A percentile compares a stretch with the other conserved stretches of the same genome.
phyloP scores from a whole-genome alignment of 2,888 invertebrate species.

The Ecdyonurus torrentis region DNA sequence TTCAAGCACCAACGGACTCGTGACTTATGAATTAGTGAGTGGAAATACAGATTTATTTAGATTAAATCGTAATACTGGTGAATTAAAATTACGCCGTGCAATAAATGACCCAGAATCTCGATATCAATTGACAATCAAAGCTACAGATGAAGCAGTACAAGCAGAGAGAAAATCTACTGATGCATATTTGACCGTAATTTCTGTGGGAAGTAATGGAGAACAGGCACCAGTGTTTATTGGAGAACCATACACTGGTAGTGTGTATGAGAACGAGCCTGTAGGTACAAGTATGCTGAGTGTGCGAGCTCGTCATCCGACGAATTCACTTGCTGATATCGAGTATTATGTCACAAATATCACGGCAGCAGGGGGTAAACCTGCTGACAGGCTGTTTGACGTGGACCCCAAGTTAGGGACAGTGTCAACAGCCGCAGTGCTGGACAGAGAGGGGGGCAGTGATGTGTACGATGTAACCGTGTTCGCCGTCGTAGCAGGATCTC shows the following conservation, averaged over 20 bases:
- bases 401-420: slow-evolving; percentile 77
- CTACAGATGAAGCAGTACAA: slow-evolving; percentile 83
- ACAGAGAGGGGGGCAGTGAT: slow-evolving; percentile 67
- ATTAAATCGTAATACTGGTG: slow-evolving; percentile 65
- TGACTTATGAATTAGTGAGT: slow-evolving; percentile 74
- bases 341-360: slow-evolving; percentile 65
- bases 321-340: slow-evolving; percentile 47
- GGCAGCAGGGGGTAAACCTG: slow-evolving; percentile 41
- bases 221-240: slow-evolving; percentile 41
- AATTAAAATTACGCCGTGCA: slow-evolving; percentile 43
- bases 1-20: slow-evolving; percentile 78
- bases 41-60: slow-evolving; percentile 60
- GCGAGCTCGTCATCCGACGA: slow-evolving; percentile 40
- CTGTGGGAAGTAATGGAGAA: slow-evolving; percentile 33
- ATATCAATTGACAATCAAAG: slow-evolving; percentile 70
- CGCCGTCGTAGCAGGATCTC: slow-evolving; percentile 57
- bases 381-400: slow-evolving; percentile 80
- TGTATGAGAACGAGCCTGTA: slow-evolving; percentile 76
- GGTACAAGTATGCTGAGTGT: slow-evolving; percentile 75
- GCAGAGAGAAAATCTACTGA: slow-evolving; percentile 76
- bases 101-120: slow-evolving; percentile 43
- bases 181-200: slow-evolving; percentile 67
- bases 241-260: slow-evolving; percentile 53
- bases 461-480: slow-evolving; percentile 72
- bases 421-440: slow-evolving; percentile 66